Percentiles rank a stretch among this genome's conserved stretches.
Conservation (phyloP, 1,140 invertebrate species). For the Scaptomyza pallida region DNA sequence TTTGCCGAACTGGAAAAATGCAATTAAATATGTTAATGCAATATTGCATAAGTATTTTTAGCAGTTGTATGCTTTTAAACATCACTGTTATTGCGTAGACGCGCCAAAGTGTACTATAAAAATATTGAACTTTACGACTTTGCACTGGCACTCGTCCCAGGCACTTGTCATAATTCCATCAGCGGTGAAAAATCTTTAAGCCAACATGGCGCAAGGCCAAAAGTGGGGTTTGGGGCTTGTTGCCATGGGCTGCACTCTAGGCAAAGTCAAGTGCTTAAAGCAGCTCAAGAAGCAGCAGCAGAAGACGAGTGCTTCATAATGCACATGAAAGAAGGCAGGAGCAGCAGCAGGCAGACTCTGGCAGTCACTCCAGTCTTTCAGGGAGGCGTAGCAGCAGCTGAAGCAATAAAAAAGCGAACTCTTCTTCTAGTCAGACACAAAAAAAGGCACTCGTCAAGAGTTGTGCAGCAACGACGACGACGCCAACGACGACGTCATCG, state of each 20-base stretch:
- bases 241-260: constrained; percentile 44
- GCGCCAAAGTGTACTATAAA: constrained; percentile 60
- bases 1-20: constrained; percentile 21
- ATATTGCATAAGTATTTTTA: neutral
- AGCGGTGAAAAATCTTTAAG: constrained; percentile 69
- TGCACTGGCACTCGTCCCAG: constrained; percentile 23
- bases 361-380: constrained; percentile 32
- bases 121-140: constrained; percentile 79
- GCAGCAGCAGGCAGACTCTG: constrained; percentile 5
- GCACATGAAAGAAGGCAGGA: constrained; percentile 70
- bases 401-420: constrained; percentile 50
- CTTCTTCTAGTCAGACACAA: constrained; percentile 65
- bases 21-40: constrained; percentile 12
- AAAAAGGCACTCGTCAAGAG: constrained; percentile 77
- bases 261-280: constrained; percentile 80
- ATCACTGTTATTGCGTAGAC: constrained; percentile 31
- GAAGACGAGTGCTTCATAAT: constrained; percentile 70
- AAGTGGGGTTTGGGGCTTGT: constrained; percentile 3
- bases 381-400: neutral
- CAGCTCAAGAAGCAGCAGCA: constrained; percentile 62
- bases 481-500: constrained; percentile 27
- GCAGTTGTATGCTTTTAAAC: constrained; percentile 48
- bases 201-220: constrained; percentile 40
- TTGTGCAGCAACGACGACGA: constrained; percentile 36
- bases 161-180: constrained; percentile 79